These are phyloP conservation scores for Pygmarrhopalites habei DNA, from an alignment of 1,140 invertebrate species.

Conservation along the genomic window DNA sequence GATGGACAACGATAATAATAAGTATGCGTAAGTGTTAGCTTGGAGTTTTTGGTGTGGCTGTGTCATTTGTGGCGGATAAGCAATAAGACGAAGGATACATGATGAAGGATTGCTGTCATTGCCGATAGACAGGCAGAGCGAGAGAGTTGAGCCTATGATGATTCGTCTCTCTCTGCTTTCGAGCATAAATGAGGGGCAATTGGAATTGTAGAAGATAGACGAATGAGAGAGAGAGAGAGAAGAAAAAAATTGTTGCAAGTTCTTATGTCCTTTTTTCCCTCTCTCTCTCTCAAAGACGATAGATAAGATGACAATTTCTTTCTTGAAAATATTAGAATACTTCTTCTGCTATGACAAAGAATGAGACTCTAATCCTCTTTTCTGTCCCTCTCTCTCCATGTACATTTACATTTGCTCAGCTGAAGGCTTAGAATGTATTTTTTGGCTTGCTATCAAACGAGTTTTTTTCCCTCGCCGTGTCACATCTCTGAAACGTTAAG, in stretches of 20 bases:
- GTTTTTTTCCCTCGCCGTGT: constrained; percentile 23
- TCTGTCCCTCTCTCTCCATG: background rate
- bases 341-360: background rate
- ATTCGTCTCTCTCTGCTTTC: no score
- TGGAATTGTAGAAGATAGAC: background rate
- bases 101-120: constrained; percentile 5
- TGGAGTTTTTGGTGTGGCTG: no score
- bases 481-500: constrained; percentile 5
- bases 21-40: no score
- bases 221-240: background rate
- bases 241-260: background rate
- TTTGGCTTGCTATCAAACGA: constrained; percentile 26
- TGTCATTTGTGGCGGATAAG: no score
- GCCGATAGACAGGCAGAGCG: background rate
- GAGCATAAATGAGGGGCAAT: no score
- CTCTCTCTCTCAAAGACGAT: no score
- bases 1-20: no score
- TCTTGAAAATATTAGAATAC: background rate
- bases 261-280: background rate
- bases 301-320: constrained; percentile 19
- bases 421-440: constrained; percentile 13
- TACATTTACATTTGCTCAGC: constrained; percentile 4
- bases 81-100: background rate
- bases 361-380: constrained; percentile 7
- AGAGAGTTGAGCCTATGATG: no score